Percentiles rank a stretch among this genome's conserved stretches.
These are phyloP conservation scores for Piprites chloris DNA, from an alignment of 2,113 vertebrate genomes.

Conservation along the genomic window DNA sequence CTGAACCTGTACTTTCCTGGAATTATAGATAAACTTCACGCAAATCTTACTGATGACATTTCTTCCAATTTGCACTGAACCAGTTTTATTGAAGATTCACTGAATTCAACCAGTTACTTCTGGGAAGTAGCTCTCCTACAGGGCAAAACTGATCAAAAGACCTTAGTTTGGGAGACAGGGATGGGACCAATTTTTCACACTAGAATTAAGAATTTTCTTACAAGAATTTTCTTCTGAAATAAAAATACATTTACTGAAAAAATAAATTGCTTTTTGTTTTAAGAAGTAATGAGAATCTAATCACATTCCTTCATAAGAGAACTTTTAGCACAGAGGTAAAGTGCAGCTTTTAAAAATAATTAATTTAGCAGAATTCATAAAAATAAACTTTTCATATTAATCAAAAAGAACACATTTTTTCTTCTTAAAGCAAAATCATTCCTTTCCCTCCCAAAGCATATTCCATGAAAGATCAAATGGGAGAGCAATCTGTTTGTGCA, in stretches of 20 bases:
- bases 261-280: not conserved
- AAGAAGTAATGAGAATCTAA: not conserved
- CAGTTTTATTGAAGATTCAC: not conserved
- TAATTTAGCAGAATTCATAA: not conserved
- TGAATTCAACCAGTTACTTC: not conserved
- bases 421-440: not conserved
- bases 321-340: not conserved
- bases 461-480: not conserved
- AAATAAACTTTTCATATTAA: not conserved
- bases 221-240: not conserved
- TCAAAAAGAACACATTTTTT: not conserved
- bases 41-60: not conserved
- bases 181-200: not conserved
- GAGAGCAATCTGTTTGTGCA: not conserved
- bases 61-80: not conserved
- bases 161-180: not conserved
- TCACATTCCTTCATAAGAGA: not conserved
- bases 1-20: not conserved
- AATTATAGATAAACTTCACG: not conserved
- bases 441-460: not conserved
- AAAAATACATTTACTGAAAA: not conserved
- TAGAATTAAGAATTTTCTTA: not conserved
- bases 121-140: not conserved
- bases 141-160: not conserved
- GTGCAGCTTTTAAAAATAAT: not conserved